Evolutionary conservation across 2,113 vertebrate species (phyloP), one percentile per base, ranked within the genome.

Genomic region (Plotosus lineatus): DNA sequence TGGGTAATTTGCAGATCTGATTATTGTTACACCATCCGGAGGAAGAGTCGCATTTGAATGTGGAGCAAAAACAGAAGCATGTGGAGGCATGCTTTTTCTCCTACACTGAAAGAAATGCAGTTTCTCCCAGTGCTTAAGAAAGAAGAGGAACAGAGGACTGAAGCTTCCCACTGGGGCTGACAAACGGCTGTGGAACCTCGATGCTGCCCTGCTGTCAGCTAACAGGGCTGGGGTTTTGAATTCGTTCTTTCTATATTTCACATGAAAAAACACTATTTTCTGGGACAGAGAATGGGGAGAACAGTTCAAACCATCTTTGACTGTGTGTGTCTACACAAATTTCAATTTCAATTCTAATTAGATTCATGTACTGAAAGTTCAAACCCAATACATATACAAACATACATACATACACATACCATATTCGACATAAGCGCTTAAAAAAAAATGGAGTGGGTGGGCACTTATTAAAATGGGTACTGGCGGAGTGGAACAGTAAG

Each of bases 231-330:
- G n/a, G n/a, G n/a, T n/a, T n/a, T n/a, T n/a, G 17, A 28, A 26
- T 36, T 48, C 17, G 50, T 51, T 33, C 36, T 19, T 50, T 6
- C 1, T 38, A 23, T 14, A 7, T 50, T 51, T 73, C 5, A 26
- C 3, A 1, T 63, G 55, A 80, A 74, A 80, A 28, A 40, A 17
- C 53, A 73, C 61, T 68, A 61, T 80, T 80, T 80, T n/a, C 40
- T n/a, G 15, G 5, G 3, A 6, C 71, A 31, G 28, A 60, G 6
- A 60, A 72, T 26, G 77, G 2, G 21, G 42, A 12, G 31, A 40
- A 40, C 19, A 55, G 9, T 21, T 38, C 60, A 51, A 51, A 44
- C 33, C 23, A 56, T 46, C 31, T 14, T 33, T 46, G n/a, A 21
- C 14, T 36, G 33, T 55, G 31, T 3, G 11, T 33, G 26, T 73